Base-by-base conservation (phyloP, 2,113 vertebrate genomes). In the Mustela lutreola region DNA sequence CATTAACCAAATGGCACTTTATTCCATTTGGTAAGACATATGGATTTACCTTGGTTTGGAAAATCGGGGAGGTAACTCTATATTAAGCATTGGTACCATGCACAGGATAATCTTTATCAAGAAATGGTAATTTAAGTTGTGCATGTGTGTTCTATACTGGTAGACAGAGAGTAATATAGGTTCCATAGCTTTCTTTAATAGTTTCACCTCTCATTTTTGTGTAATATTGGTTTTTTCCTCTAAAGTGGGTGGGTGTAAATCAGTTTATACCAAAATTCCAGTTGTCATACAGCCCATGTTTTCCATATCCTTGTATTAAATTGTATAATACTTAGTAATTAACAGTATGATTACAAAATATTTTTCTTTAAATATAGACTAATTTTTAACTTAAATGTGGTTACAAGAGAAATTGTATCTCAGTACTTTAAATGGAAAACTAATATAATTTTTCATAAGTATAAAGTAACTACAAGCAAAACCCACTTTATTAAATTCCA, bases 341-440 rank as follows among this genome's bases (percentile, higher is more conserved):
- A 67, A 67, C 31, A 70, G 33, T 36, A 21, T 67, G 31, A 48
- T 90, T 83, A 73, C n/a, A 90, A 79, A 79, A 42, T 85, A 80
- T 88, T 89, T 87, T 73, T 56, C 73, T 82, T 86, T 78, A 18
- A 56, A 56, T 18, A 10, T 89, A 70, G 15, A 89, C n/a, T 81
- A 71, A 65, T 48, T 82, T 97, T 97, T 63, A 84, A 84, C 45
- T 53, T 78, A 89, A 81, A 71, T 45, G 15, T 73, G 28, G 16
- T 71, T 91, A 65, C 71, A 80, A 28, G 62, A 79, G 73, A 28
- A 85, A 33, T 45, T 84, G 5, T 81, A 71, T 78, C 58, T 93
- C 31, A 82, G 28, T 70, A 70, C 48, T 87, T 78, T 71, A 36
- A 83, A 50, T 80, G 16, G 48, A 76, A 93, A 90, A 50, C 42